Evolutionary conservation across 1,140 invertebrate genomes (phyloP).

Genomic region (Camponotus vicinus): DNA sequence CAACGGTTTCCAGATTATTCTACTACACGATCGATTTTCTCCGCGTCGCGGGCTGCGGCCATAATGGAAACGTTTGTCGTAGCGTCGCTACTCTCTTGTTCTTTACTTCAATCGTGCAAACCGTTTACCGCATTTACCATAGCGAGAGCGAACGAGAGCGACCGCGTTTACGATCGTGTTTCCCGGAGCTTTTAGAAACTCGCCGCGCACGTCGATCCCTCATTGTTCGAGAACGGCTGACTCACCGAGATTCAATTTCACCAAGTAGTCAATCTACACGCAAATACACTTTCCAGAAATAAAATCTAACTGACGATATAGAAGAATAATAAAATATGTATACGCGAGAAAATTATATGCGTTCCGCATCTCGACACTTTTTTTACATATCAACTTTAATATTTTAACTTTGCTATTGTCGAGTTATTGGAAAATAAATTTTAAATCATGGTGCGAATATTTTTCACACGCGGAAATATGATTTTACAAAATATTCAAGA

Average conservation of each 20-base stretch:
- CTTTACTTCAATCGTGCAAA: constrained; percentile 43
- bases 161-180: constrained; percentile 38
- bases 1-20: constrained; percentile 56
- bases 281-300: constrained; percentile 25
- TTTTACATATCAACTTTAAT: neutral
- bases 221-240: constrained; percentile 35
- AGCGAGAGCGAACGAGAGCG: constrained; percentile 16
- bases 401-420: neutral
- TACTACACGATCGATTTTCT: constrained; percentile 39
- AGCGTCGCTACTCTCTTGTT: constrained; percentile 26
- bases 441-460: neutral
- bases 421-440: neutral
- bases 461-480: neutral
- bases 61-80: constrained; percentile 56
- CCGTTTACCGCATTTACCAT: constrained; percentile 30
- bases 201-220: constrained; percentile 37
- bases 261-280: constrained; percentile 52
- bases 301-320: constrained; percentile 5
- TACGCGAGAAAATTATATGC: neutral
- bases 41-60: neutral
- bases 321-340: neutral
- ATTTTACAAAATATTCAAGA: neutral
- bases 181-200: constrained; percentile 51
- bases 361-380: neutral
- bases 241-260: constrained; percentile 57